Conservation (phyloP, 2,888 invertebrate species). For the Anthrax anthrax region DNA sequence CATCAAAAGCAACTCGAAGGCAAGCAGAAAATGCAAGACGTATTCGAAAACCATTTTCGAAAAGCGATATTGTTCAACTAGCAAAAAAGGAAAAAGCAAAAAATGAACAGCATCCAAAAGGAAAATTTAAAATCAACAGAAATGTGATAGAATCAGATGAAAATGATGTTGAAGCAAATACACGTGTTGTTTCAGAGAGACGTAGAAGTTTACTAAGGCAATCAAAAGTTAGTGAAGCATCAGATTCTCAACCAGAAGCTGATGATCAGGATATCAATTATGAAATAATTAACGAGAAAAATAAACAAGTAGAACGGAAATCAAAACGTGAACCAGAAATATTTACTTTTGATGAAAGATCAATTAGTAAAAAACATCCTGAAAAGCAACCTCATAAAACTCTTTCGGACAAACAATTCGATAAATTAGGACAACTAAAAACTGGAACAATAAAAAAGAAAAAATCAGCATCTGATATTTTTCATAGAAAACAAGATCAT, state of each 20-base stretch:
- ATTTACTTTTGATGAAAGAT: slow-evolving; percentile 26
- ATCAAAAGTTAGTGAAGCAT: slow-evolving; percentile 14
- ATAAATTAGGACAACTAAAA: background rate
- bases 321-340: slow-evolving; percentile 20
- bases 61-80: slow-evolving; percentile 30
- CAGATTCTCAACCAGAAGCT: background rate
- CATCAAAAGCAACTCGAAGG: background rate
- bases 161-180: slow-evolving; percentile 28
- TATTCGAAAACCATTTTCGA: slow-evolving; percentile 27
- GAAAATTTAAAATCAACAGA: slow-evolving; percentile 20
- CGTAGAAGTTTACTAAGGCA: slow-evolving; percentile 26
- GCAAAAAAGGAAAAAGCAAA: slow-evolving; percentile 21
- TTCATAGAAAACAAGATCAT: background rate
- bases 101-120: slow-evolving; percentile 22
- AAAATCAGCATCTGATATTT: background rate
- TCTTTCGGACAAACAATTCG: background rate
- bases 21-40: slow-evolving; percentile 16
- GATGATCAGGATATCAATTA: slow-evolving; percentile 7
- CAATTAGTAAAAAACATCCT: slow-evolving; percentile 1
- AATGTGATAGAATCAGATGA: slow-evolving; percentile 9
- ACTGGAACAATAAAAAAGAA: background rate
- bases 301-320: slow-evolving; percentile 18
- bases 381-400: background rate
- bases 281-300: slow-evolving; percentile 40
- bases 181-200: slow-evolving; percentile 27